Conservation (phyloP, 2,797 vertebrate genomes). For the Eulemur rubriventer region DNA sequence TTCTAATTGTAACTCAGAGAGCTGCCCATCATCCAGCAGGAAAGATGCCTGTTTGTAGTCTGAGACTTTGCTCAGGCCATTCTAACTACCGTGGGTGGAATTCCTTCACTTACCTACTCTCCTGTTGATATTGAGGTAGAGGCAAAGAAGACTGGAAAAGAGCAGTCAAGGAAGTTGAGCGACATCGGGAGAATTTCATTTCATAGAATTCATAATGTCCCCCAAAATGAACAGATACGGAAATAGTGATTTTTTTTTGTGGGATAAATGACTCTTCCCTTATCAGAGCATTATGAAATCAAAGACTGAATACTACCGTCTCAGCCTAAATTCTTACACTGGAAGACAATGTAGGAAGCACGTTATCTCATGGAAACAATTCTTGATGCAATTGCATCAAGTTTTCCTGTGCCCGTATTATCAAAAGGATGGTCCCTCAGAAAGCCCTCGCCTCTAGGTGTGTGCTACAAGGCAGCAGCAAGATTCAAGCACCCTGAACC, state of each 20-base stretch:
- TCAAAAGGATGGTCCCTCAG: not conserved
- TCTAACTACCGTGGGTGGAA: not conserved
- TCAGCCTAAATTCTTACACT: not conserved
- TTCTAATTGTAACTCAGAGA: not conserved
- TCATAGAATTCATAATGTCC: not conserved
- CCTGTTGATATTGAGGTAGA: not conserved
- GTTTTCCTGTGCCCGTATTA: not conserved
- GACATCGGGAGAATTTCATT: not conserved
- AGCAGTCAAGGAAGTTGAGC: not conserved
- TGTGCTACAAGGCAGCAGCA: no score
- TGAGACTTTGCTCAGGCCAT: not conserved
- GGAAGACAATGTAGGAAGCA: not conserved
- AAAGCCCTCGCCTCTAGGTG: not conserved
- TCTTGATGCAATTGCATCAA: not conserved
- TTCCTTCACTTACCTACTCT: not conserved
- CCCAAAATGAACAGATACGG: not conserved
- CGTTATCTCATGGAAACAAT: not conserved
- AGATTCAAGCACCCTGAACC: not conserved
- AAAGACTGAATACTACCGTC: not conserved
- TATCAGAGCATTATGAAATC: not conserved
- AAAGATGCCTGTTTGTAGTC: not conserved
- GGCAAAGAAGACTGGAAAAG: not conserved
- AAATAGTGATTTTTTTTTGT: not conserved
- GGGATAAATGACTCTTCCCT: not conserved
- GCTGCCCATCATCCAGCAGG: not conserved